Conservation (phyloP, 2,888 invertebrate genomes). For the Tinea semifulvella region DNA sequence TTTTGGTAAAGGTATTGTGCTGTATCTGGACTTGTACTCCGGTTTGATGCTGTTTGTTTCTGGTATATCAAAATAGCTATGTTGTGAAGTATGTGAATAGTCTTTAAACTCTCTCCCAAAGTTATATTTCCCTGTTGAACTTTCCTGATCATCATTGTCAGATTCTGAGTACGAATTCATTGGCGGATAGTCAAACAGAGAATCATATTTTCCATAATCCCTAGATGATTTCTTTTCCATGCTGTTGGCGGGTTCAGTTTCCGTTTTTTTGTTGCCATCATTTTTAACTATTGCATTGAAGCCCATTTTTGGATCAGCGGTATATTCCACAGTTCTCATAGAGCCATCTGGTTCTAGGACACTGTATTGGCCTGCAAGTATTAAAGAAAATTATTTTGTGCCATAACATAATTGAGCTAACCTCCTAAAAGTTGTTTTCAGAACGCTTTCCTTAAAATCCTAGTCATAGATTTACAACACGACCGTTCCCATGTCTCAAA, state of each 20-base stretch:
- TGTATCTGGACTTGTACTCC: constrained; percentile 5
- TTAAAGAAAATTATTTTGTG: no score
- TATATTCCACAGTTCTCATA: constrained; percentile 68
- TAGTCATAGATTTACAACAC: no score
- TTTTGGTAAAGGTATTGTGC: constrained; percentile 9
- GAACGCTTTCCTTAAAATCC: no score
- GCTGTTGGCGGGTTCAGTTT: background rate
- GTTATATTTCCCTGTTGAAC: background rate
- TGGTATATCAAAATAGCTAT: constrained; percentile 3
- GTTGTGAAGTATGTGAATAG: constrained; percentile 2
- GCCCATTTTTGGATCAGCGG: constrained; percentile 64
- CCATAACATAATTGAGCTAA: no score
- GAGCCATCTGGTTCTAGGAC: constrained; percentile 74
- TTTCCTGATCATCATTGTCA: background rate
- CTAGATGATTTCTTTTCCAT: constrained; percentile 41
- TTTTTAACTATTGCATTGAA: constrained; percentile 68
- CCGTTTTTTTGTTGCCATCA: background rate
- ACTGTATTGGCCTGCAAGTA: constrained; percentile 68
- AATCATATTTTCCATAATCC: constrained; percentile 37
- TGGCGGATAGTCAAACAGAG: constrained; percentile 1
- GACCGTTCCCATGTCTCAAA: no score
- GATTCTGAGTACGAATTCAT: background rate
- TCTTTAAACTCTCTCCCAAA: constrained; percentile 1
- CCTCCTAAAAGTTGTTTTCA: no score
- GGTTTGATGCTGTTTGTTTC: background rate